These are phyloP conservation scores for Didymodactylos carnosus DNA, from an alignment of 2,888 invertebrate species.

Conservation along the genomic window DNA sequence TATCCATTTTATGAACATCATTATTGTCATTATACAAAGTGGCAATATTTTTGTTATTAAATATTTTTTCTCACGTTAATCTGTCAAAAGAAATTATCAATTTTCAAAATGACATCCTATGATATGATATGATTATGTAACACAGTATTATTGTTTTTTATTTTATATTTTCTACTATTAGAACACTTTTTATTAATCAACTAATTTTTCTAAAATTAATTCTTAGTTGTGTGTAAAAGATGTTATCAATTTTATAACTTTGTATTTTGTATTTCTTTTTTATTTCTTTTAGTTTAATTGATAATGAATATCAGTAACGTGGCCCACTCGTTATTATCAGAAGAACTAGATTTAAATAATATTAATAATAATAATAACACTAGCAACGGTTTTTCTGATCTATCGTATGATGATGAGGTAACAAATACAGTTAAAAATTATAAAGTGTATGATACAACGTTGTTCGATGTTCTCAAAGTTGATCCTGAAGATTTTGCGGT, in stretches of 20 bases:
- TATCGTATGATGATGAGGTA: neutral
- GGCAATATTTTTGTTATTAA: too few species aligned
- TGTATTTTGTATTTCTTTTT: neutral
- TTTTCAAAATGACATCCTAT: too few species aligned
- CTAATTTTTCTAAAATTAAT: too few species aligned
- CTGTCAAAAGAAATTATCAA: too few species aligned
- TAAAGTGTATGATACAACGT: constrained; percentile 15
- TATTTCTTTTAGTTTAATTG: neutral
- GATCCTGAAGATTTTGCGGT: constrained; percentile 35
- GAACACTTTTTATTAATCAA: too few species aligned
- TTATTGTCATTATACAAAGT: too few species aligned
- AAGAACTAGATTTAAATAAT: neutral
- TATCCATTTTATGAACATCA: too few species aligned
- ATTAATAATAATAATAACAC: neutral
- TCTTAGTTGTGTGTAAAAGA: too few species aligned
- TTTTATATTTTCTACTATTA: too few species aligned
- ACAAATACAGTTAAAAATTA: neutral
- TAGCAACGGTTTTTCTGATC: neutral
- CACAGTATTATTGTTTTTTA: too few species aligned
- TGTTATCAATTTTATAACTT: neutral
- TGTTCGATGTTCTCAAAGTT: constrained; percentile 34
- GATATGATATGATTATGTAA: too few species aligned
- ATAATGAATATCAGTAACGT: neutral
- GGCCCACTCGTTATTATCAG: neutral
- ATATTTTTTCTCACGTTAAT: too few species aligned